Percentiles rank a stretch among this genome's conserved stretches.
These are phyloP conservation scores for Bufotes viridis DNA, from an alignment of 2,797 vertebrate genomes.

Conservation along the genomic window DNA sequence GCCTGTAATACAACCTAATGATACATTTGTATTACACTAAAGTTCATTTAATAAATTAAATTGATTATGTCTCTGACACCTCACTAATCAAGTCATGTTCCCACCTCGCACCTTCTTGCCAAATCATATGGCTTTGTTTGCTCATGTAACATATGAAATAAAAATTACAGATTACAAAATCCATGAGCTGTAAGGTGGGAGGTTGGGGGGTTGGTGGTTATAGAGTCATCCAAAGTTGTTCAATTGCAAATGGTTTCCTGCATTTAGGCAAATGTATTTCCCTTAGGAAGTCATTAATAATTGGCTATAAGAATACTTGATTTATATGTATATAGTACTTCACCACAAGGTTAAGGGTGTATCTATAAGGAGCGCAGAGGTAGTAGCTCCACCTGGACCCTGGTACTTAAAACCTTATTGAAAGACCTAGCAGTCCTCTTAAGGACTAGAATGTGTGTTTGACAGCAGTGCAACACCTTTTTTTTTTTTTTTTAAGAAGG, in stretches of 20 bases:
- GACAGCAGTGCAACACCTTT: too few species aligned
- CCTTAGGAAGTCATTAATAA: background rate
- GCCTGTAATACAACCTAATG: background rate
- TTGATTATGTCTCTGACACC: constrained; percentile 17
- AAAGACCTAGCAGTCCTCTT: too few species aligned
- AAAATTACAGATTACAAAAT: background rate
- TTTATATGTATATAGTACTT: background rate
- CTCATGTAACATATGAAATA: constrained; percentile 15
- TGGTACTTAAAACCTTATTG: too few species aligned
- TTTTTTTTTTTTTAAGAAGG: too few species aligned
- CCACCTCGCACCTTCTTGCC: background rate
- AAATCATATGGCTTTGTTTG: constrained; percentile 12
- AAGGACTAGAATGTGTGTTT: too few species aligned
- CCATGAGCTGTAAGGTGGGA: constrained; percentile 7
- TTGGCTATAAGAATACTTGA: background rate
- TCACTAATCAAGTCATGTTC: constrained; percentile 13
- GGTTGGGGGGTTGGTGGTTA: background rate
- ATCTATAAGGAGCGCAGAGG: background rate
- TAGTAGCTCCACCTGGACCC: background rate
- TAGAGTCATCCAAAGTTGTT: background rate
- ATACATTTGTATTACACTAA: constrained; percentile 6
- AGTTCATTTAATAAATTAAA: constrained; percentile 23
- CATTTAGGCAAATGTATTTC: background rate
- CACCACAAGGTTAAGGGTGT: background rate
- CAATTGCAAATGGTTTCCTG: background rate